These are phyloP conservation scores for Elegia similella DNA, from an alignment of 2,888 invertebrate genomes.

Conservation along the genomic window DNA sequence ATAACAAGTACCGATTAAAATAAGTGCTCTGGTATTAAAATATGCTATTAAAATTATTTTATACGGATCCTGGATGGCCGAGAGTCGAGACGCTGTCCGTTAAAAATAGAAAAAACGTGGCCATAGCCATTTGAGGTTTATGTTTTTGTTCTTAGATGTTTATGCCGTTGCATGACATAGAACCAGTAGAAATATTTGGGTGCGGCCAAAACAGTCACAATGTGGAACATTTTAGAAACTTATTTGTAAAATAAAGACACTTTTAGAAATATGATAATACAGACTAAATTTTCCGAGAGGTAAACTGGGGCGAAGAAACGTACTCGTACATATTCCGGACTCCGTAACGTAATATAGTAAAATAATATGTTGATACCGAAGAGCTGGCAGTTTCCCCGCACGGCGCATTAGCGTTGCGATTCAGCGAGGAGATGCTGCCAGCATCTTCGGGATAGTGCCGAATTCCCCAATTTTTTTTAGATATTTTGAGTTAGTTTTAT, in stretches of 20 bases:
- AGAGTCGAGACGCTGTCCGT: not conserved
- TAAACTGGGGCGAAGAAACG: too few species aligned
- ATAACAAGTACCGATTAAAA: conserved; percentile 25
- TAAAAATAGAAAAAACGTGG: not conserved
- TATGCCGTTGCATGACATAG: not conserved
- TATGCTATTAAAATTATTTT: conserved; percentile 1
- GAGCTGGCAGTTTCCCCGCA: too few species aligned
- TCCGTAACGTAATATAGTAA: too few species aligned
- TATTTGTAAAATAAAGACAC: not conserved
- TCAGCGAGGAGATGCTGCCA: too few species aligned
- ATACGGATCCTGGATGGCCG: not conserved
- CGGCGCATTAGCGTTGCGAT: too few species aligned
- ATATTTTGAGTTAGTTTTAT: too few species aligned
- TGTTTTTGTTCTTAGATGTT: not conserved
- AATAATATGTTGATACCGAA: too few species aligned
- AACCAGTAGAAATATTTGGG: not conserved
- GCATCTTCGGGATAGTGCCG: too few species aligned
- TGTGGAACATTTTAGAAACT: not conserved
- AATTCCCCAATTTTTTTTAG: too few species aligned
- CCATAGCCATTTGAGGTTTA: not conserved
- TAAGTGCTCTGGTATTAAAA: conserved; percentile 14
- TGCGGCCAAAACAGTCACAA: not conserved
- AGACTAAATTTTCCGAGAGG: too few species aligned
- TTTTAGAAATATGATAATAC: too few species aligned
- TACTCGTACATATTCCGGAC: too few species aligned